Base-by-base conservation (phyloP, 2,888 invertebrate genomes). In the Rhaphigaster nebulosa region DNA sequence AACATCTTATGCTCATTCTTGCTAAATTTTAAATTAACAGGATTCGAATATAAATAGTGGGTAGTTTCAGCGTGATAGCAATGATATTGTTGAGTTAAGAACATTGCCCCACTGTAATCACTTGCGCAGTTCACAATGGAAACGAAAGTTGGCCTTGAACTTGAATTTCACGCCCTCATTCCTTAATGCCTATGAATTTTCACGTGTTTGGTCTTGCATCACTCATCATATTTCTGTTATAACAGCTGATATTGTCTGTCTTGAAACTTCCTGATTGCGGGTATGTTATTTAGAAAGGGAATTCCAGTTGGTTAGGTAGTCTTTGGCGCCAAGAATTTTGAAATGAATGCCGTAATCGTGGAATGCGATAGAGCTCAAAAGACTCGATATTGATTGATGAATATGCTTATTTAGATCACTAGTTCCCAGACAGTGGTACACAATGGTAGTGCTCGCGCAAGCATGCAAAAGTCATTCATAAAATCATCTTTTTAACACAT, bases 81-180 rank as follows among this genome's bases (percentile, higher is more conserved):
- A 20, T 20, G 18, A 38, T 76, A 38, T 38, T 0, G 15, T n/a
- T 34, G 6, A 18, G 20, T 0, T 20, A 2, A 38, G 70, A 34
- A 15, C 34, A 76, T 76, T 20, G 8, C 38, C 13, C 6, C 70
- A 76, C 70, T 29, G 5, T 65, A 10, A 76, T 38, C 70, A 76
- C 34, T 76, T 76, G 65, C 6, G 34, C 20, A 76, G 34, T 38
- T 76, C 41, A 84, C 84, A 84, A 84, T 45, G n/a, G 45, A 84
- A 84, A n/a, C 84, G 84, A 84, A 45, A 84, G 45, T 45, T n/a
- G 45, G 4, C 84, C 84, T 50, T 84, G 84, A 84, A 84, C 84
- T 50, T 84, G 84, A 38, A 84, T 84, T 84, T 84, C 84, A 84
- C 84, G 84, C 84, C 12, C 84, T n/a, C 18, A 45, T 45, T 45